Conservation (phyloP, 1,140 invertebrate genomes). For the Homarus americanus region DNA sequence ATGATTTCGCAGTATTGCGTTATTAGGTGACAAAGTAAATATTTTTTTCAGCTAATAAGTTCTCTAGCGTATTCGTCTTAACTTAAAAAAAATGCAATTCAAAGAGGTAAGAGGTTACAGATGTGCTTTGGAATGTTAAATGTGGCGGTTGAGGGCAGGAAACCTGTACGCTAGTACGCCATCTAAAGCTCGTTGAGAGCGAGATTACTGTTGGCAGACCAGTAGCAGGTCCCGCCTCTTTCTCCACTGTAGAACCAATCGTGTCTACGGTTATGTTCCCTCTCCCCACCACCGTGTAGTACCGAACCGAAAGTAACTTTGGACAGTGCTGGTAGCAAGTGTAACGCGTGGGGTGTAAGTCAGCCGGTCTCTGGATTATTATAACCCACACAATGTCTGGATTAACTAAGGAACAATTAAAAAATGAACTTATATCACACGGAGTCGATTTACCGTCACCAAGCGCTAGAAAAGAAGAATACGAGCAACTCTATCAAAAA, state of each 20-base stretch:
- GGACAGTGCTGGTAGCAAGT: conserved; percentile 17
- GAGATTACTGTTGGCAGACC: conserved; percentile 29
- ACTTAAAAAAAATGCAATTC: too few relatives aligned
- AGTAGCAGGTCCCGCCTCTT: conserved; percentile 38
- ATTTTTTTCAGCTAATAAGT: too few relatives aligned
- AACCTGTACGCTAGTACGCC: conserved; percentile 10
- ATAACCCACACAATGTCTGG: conserved; percentile 33
- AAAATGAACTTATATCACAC: conserved; percentile 49
- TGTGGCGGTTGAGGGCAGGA: conserved; percentile 33
- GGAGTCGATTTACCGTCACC: conserved; percentile 46
- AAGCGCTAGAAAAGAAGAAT: conserved; percentile 43
- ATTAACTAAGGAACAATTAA: conserved; percentile 58
- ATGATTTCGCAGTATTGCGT: too few relatives aligned
- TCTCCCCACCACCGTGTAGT: not conserved
- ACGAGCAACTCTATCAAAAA: conserved; percentile 48
- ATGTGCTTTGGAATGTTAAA: not conserved
- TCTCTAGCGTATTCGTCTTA: too few relatives aligned
- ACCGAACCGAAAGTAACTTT: conserved; percentile 25
- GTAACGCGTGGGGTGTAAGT: not conserved
- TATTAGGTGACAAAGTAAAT: too few relatives aligned
- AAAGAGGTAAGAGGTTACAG: not conserved
- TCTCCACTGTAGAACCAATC: conserved; percentile 41
- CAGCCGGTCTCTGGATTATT: not conserved
- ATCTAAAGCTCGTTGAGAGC: conserved; percentile 23
- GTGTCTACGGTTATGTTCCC: conserved; percentile 9